Evolutionary conservation across 2,888 invertebrate species (phyloP).

Genomic region (Operophtera brumata): DNA sequence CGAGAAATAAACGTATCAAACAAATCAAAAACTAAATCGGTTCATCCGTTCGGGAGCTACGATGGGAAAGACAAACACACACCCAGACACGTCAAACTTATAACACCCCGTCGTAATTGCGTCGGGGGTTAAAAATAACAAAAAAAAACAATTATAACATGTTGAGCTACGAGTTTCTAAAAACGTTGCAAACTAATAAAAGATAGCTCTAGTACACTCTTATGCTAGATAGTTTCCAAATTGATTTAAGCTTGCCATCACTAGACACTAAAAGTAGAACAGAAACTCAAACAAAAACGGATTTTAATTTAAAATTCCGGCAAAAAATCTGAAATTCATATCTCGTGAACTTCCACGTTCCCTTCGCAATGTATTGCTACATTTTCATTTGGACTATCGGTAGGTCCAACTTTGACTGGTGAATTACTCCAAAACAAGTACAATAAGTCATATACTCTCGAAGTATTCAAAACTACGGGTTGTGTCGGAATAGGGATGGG

Average conservation of each 20-base stretch:
- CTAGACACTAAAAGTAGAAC: not conserved
- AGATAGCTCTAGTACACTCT: no score
- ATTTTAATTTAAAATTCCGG: constrained; percentile 32
- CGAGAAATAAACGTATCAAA: no score
- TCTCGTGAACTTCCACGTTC: constrained; percentile 18
- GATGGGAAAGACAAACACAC: no score
- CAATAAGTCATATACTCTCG: constrained; percentile 30
- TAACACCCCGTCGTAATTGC: no score
- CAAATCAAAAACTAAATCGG: no score
- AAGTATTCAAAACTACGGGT: constrained; percentile 22
- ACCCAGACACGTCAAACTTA: no score
- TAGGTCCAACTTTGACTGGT: constrained; percentile 13
- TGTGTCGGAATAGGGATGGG: constrained; percentile 9
- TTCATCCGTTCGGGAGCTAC: no score
- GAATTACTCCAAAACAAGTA: constrained; percentile 26
- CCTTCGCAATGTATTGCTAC: constrained; percentile 4
- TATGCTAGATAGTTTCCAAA: not conserved
- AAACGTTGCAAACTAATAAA: no score
- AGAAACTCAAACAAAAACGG: constrained; percentile 29
- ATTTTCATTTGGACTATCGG: constrained; percentile 17
- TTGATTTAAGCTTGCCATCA: not conserved
- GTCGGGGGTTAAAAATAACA: no score
- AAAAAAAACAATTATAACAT: no score
- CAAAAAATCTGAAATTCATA: constrained; percentile 34
- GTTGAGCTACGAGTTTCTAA: no score